Percentiles rank a stretch among this genome's conserved stretches.
Evolutionary conservation across 2,888 invertebrate genomes (phyloP).

Genomic region (Drosophila paracracens): DNA sequence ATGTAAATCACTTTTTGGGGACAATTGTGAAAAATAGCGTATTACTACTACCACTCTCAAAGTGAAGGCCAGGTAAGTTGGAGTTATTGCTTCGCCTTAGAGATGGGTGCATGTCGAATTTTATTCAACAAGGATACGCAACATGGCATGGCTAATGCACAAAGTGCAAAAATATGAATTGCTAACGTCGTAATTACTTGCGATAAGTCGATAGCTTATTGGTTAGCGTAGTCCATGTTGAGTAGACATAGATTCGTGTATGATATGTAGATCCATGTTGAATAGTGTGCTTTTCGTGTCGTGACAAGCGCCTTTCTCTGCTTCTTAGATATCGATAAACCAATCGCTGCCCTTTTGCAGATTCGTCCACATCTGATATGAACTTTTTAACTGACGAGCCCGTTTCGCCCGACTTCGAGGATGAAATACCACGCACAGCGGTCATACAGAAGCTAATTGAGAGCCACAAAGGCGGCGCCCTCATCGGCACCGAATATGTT

Average conservation of each 20-base stretch:
- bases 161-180: neutral
- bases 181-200: neutral
- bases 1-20: neutral
- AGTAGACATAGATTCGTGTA: neutral
- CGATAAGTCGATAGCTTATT: neutral
- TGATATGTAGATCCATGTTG: constrained; percentile 4
- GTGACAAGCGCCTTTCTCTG: constrained; percentile 16
- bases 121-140: neutral
- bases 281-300: neutral
- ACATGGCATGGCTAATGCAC: neutral
- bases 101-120: constrained; percentile 26
- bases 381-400: constrained; percentile 88
- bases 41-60: neutral
- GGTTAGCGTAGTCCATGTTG: neutral
- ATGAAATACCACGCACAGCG: constrained; percentile 86
- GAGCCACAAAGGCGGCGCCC: constrained; percentile 84
- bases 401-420: constrained; percentile 90
- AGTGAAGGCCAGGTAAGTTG: constrained; percentile 39
- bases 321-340: neutral
- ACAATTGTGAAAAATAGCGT: neutral
- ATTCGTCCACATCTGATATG: constrained; percentile 58
- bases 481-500: constrained; percentile 91
- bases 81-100: constrained; percentile 5
- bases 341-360: constrained; percentile 32
- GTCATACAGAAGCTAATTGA: constrained; percentile 86